These are phyloP conservation scores for Eupithecia centaureata DNA, from an alignment of 2,888 invertebrate genomes.

Conservation along the genomic window DNA sequence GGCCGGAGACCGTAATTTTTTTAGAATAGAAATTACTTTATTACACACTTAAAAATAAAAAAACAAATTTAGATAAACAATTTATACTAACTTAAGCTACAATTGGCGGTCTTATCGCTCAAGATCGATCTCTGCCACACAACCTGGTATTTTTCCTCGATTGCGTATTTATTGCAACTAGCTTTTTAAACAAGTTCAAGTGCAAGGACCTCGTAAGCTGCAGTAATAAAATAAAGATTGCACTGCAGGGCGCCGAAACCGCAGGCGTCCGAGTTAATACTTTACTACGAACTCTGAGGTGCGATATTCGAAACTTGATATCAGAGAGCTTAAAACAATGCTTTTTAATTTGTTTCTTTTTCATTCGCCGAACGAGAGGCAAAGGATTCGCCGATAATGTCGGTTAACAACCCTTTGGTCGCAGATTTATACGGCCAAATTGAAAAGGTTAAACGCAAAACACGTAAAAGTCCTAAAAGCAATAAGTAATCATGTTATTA, in stretches of 20 bases:
- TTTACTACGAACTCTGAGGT: constrained; percentile 46
- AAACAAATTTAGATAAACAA: no score
- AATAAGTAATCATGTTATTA: background rate
- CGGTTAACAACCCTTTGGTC: constrained; percentile 10
- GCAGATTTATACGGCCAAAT: constrained; percentile 17
- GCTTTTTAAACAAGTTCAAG: constrained; percentile 50
- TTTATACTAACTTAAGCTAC: no score
- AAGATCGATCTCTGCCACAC: no score
- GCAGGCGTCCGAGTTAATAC: constrained; percentile 51
- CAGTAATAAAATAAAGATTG: constrained; percentile 69
- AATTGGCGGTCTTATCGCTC: no score
- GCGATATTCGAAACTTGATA: constrained; percentile 58
- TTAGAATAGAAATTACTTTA: no score
- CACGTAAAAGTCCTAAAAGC: background rate
- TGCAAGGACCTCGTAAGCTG: constrained; percentile 67
- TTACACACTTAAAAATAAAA: no score
- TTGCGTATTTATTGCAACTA: background rate
- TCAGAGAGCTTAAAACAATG: constrained; percentile 51
- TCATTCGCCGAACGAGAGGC: constrained; percentile 38
- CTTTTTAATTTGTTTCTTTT: constrained; percentile 47
- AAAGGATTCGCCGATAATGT: constrained; percentile 16
- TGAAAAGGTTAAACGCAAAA: constrained; percentile 16
- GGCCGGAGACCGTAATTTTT: no score
- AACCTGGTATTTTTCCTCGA: no score
- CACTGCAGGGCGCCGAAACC: constrained; percentile 65